phyloP scores from a whole-genome alignment of 2,888 invertebrate genomes.

The Sycophila texana region DNA sequence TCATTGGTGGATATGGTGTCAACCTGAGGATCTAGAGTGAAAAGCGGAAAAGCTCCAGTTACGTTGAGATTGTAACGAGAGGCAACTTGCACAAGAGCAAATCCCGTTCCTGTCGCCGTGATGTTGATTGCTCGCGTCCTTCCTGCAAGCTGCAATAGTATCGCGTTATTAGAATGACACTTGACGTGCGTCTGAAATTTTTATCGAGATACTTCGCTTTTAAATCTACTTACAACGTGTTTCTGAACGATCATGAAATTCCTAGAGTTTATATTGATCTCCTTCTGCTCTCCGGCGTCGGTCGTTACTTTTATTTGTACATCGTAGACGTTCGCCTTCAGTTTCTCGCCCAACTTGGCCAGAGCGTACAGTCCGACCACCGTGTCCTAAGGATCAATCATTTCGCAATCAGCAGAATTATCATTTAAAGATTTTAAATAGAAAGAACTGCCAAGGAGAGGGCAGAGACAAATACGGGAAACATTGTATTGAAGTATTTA shows the following conservation, averaged over 20 bases:
- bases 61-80: constrained; percentile 91
- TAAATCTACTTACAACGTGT: constrained; percentile 79
- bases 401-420: not conserved
- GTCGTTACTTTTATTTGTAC: constrained; percentile 79
- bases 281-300: constrained; percentile 77
- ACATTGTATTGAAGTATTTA: too few species aligned
- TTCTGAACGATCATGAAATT: constrained; percentile 90
- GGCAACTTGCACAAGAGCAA: constrained; percentile 86
- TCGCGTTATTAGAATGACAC: too few species aligned
- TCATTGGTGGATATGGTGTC: constrained; percentile 87
- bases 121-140: constrained; percentile 82
- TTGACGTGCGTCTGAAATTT: too few species aligned
- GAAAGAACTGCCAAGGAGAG: not conserved
- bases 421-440: not conserved
- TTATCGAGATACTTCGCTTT: not conserved
- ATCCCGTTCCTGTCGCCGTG: constrained; percentile 87
- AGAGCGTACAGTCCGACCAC: constrained; percentile 85
- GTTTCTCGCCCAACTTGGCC: constrained; percentile 80
- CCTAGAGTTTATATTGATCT: constrained; percentile 84
- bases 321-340: constrained; percentile 77
- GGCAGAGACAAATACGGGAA: too few species aligned
- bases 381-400: constrained; percentile 79
- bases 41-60: constrained; percentile 91
- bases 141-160: constrained; percentile 74
- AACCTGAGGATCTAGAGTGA: constrained; percentile 90